These are phyloP conservation scores for Phrixothrix hirtus DNA, from an alignment of 2,888 invertebrate genomes.

Conservation along the genomic window DNA sequence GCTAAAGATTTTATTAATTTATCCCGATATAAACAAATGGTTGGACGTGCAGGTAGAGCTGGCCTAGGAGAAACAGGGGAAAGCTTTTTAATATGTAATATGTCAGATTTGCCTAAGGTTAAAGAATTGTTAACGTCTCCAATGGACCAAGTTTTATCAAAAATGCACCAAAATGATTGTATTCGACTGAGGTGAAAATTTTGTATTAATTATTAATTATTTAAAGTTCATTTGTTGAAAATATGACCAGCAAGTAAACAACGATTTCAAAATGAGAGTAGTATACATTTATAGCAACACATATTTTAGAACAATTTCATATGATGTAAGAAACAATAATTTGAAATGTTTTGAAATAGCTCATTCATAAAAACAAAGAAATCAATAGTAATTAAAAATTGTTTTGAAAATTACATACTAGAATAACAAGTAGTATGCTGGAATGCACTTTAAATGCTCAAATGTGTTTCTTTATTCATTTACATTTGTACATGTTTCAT, in stretches of 20 bases:
- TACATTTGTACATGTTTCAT: too few relatives aligned
- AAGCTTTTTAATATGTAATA: conserved; percentile 80
- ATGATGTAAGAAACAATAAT: too few relatives aligned
- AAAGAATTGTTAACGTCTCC: conserved; percentile 63
- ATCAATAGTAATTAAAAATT: too few relatives aligned
- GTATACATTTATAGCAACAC: too few relatives aligned
- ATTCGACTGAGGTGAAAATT: conserved; percentile 59
- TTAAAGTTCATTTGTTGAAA: neutral
- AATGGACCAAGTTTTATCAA: conserved; percentile 70
- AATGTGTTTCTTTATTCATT: too few relatives aligned
- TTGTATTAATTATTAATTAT: too few relatives aligned
- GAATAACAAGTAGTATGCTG: too few relatives aligned
- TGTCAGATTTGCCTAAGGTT: conserved; percentile 63
- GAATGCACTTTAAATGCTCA: too few relatives aligned
- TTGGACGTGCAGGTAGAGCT: conserved; percentile 90
- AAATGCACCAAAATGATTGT: conserved; percentile 59
- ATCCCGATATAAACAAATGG: conserved; percentile 93
- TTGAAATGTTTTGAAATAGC: too few relatives aligned
- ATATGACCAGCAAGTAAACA: neutral
- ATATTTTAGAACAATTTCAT: too few relatives aligned
- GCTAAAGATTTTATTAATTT: conserved; percentile 74
- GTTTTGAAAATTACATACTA: too few relatives aligned
- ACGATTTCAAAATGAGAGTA: neutral
- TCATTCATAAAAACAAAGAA: too few relatives aligned
- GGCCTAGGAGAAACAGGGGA: conserved; percentile 81